These are phyloP conservation scores for Narcine bancroftii DNA, from an alignment of 2,113 vertebrate species.

Conservation along the genomic window DNA sequence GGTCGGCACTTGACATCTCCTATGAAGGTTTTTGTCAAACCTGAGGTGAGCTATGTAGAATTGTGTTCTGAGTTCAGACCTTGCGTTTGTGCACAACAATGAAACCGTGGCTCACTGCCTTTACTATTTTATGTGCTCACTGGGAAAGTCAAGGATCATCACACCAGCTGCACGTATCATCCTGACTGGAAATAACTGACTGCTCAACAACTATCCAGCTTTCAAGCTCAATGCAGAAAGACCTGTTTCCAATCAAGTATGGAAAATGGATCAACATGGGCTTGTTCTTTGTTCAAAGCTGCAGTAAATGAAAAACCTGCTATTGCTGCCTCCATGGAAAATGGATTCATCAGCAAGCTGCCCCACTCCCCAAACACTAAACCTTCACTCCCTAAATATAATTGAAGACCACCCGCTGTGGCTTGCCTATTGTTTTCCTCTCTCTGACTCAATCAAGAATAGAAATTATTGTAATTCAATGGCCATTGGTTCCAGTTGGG, in stretches of 20 bases:
- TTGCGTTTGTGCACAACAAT: neutral
- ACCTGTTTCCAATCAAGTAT: neutral
- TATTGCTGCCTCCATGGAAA: neutral
- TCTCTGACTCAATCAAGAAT: neutral
- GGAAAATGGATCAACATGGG: neutral
- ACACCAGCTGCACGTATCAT: neutral
- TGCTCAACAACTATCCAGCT: neutral
- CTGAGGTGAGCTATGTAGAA: conserved; percentile 18
- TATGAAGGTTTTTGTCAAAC: neutral
- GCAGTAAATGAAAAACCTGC: neutral
- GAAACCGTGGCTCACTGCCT: conserved; percentile 6
- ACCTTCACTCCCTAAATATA: neutral
- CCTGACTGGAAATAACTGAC: neutral
- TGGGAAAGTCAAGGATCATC: neutral
- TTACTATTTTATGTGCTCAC: neutral
- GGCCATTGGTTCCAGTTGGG: neutral
- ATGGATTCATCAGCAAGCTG: neutral
- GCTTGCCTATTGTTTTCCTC: neutral
- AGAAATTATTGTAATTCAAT: conserved; percentile 9
- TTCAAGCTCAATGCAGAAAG: neutral
- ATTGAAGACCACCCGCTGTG: neutral
- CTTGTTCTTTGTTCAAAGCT: neutral
- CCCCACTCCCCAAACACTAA: neutral
- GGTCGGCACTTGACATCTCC: neutral
- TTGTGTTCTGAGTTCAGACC: conserved; percentile 5